Evolutionary conservation across 2,888 invertebrate genomes (phyloP), one percentile per base, ranked within the genome.

Genomic region (Hedya salicella): DNA sequence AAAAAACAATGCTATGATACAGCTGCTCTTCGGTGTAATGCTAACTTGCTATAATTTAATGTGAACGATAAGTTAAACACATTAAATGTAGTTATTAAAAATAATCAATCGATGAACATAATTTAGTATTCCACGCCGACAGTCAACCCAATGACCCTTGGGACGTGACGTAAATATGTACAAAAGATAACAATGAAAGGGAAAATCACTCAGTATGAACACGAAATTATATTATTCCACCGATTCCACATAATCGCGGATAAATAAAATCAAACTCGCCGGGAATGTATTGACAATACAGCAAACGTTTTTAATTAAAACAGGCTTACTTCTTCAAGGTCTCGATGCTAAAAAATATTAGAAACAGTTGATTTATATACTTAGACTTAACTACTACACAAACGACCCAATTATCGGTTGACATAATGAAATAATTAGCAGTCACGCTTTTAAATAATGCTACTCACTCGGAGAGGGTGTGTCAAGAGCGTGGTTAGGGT

Each of bases 171-270:
- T 48, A 42, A 66, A 61, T 61, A 21, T 66, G 61, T 30, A 66
- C 49, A 66, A 59, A 66, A 53, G 66, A 66, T 66, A 61, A 66
- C 60, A 49, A 66, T 40, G 46, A 61, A 61, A 54, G 53, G 65
- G 66, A 61, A 66, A 66, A 66, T 61, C 61, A 66, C 49, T 53
- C 46, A n/a, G 19, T 56, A 39, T 39, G 21, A 13, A 36, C 32
- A 59, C 40, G 16, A 52, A 59, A 52, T 52, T 59, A 32, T 54
- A 60, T 53, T 60, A 53, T 66, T 40, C 17, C 44, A 30, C 40
- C 60, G n/a, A 66, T 66, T 66, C 53, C 39, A 48, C 21, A 5
- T 14, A 40, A 53, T 32, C 16, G 19, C 8, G 1, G 14, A 13
- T 40, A 49, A 39, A 17, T 52, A 60, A 52, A 57, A 48, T 48